Base-by-base conservation (phyloP, 2,113 vertebrate species). In the Cyphomyrus discorhynchus region DNA sequence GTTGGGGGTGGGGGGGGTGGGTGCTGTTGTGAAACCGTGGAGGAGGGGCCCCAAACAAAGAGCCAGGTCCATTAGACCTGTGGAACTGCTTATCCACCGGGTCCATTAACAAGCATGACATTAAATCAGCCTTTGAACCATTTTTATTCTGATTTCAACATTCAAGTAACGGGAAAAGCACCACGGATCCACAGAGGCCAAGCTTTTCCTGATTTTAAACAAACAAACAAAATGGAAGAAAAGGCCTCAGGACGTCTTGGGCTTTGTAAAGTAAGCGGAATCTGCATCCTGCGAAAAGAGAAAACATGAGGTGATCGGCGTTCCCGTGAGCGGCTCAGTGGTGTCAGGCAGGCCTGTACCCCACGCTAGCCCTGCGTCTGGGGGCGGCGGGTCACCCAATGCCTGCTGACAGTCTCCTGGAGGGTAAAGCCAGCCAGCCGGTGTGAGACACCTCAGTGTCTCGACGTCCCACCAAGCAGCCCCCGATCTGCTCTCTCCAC, bases 201-300 rank as follows among this genome's bases (percentile, higher is more conserved):
- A 87, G 89, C 52, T 17, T 9, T 13, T 53, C 45, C 35, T 13
- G 24, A 3, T 88, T 86, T 86, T 90, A 86, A 45, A 74, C 88
- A 17, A 0, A 11, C 58, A 42, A 85, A 52, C 91, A 62, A 31
- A 8, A 62, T n/a, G 56, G 8, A 91, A n/a, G 58, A 42, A 70
- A n/a, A 5, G 50, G 31, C 53, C 90, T 96, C 92, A 96, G 90
- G 91, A 90, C 2, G 89, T 91, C 92, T 96, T 96, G 4, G 90
- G 85, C 88, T 96, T 95, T 4, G 92, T 97, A 92, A 96, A 97
- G 52, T 97, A 98, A 31, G 96, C 95, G 35, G 93, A 92, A 93
- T 99, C 98, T 24, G 97, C 97, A 80, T 98, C 97, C 98, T 99
- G 92, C 1, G 1, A 91, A 93, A 92, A 91, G 2, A 92, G 11